Evolutionary conservation across 2,888 invertebrate species (phyloP), one percentile per base, ranked within the genome.

Genomic region (Netelia melanura): DNA sequence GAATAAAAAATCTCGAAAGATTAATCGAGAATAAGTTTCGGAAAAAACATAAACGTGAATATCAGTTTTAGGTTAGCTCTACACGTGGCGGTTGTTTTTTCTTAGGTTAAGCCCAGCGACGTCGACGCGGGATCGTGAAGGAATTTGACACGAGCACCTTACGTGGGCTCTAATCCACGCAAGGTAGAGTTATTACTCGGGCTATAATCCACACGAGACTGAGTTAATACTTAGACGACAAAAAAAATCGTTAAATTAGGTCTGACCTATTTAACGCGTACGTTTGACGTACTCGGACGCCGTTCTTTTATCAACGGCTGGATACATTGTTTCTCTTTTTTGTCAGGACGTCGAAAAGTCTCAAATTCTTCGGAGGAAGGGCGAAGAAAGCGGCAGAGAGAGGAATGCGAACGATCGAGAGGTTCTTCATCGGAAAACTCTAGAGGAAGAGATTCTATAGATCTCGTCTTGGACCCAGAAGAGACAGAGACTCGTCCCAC

Each of bases 161-260:
- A 54, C 54, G 21, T 75, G 38, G 75, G 75, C 75, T 75, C 75
- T 75, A 64, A 65, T 64, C 52, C 54, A 75, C 43, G 25, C 1
- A 64, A 75, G 75, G 64, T 38, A 75, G 64, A 75, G 75, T 75
- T 75, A 64, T 75, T 64, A 64, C 75, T 75, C 75, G 64, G 75
- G 64, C 64, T n/a, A 64, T 52, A 52, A 17, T 10, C 25, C 8
- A 17, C 17, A 17, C 17, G 17, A 17, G 17, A 17, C 17, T 17
- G 17, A 17, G 17, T 17, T 17, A 17, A 17, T 17, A 17, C 17
- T 17, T 0, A 17, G 17, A 17, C 17, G 17, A 17, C 17, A 17
- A 3, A 38, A 75, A 17, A 62, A 5, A 30, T 8, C 64, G 75
- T 75, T 75, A 17, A 75, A 21, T 64, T 11, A 11, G 54, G 62